phyloP scores from a whole-genome alignment of 1,140 invertebrate genomes.

The Eueides isabella region DNA sequence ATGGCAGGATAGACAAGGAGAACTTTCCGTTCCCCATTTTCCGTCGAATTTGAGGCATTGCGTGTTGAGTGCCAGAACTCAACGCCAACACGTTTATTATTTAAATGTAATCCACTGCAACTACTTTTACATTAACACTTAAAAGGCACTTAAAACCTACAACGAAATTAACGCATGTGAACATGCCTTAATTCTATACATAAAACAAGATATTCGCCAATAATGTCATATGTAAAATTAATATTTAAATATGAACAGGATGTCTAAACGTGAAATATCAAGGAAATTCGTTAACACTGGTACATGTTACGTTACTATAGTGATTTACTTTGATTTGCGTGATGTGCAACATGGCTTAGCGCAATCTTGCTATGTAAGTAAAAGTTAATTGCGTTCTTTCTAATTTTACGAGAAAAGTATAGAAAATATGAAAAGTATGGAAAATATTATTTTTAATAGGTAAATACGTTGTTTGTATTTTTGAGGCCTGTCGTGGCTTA shows the following conservation, averaged over 20 bases:
- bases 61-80: too few relatives aligned
- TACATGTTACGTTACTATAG: not conserved
- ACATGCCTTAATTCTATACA: not conserved
- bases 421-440: not conserved
- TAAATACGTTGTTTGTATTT: too few relatives aligned
- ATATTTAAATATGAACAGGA: not conserved
- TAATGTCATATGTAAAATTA: constrained; percentile 8
- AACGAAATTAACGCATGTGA: too few relatives aligned
- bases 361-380: not conserved
- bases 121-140: too few relatives aligned
- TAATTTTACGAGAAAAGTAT: not conserved
- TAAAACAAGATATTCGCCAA: not conserved
- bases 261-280: not conserved
- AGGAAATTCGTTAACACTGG: constrained; percentile 1
- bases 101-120: too few relatives aligned
- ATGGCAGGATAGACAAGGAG: too few relatives aligned
- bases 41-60: too few relatives aligned
- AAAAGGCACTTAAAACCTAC: too few relatives aligned
- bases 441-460: too few relatives aligned
- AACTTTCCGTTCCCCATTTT: too few relatives aligned
- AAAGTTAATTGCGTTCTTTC: not conserved
- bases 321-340: not conserved
- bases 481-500: too few relatives aligned
- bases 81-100: too few relatives aligned
- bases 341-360: not conserved